Base-by-base conservation (phyloP, 1,140 invertebrate species). In the Drosophila sp. region DNA sequence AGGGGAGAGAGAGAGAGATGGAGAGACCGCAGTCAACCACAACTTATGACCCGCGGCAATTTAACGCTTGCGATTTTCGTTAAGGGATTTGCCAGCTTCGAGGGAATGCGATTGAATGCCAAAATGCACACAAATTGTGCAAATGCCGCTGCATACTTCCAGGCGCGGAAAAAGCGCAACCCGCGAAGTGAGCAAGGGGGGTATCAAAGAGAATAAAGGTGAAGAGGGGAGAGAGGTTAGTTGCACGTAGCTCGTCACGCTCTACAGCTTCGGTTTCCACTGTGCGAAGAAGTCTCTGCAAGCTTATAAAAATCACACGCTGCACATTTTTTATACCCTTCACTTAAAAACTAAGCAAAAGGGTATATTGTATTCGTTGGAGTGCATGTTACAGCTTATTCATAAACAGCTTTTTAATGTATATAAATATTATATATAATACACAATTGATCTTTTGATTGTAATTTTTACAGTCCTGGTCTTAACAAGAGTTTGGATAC, bases 301-400 rank as follows among this genome's bases (percentile, higher is more conserved):
- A 81, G 82, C 82, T 84, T 84, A 78, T 81, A 87, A 87, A 87
- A 87, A 81, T 84, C 81, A 81, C 81, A 86, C 81, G 70, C 82
- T 82, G 79, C 71, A 69, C 80, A 77, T 78, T 80, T 56, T 61
- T 43, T 18, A 29, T 50, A 11, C 29, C 21, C 16, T 13, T 38
- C 4, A 1, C 21, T 2, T 2, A 21, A 21, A 21, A 21, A 4
- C 21, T 21, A 2, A 21, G 21, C 4, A 21, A 21, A 21, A 21
- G 21, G 1, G 21, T 21, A 21, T 21, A 21, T 21, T 21, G 4
- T 21, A 21, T 4, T 21, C 21, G 1, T 21, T 21, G 21, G 21
- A 21, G 1, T 21, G 21, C n/a, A n/a, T n/a, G n/a, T n/a, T n/a
- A n/a, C n/a, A n/a, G n/a, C n/a, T n/a, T n/a, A n/a, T n/a, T n/a